A percentile compares a stretch with the other conserved stretches of the same genome.
These are phyloP conservation scores for Saturnia pavonia DNA, from an alignment of 2,888 invertebrate species.

Conservation along the genomic window DNA sequence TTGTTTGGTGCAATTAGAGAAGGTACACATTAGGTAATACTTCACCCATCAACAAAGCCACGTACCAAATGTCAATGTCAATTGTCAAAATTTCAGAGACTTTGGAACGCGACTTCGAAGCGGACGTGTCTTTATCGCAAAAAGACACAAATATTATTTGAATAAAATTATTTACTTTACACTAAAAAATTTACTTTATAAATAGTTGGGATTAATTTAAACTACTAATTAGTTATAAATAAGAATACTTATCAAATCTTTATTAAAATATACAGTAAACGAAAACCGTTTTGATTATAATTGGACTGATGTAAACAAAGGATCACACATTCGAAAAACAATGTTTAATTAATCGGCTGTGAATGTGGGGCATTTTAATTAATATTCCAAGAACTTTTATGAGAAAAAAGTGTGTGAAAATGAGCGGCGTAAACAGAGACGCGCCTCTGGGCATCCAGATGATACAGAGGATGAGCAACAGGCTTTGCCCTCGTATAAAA, in stretches of 20 bases:
- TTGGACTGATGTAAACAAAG: conserved; percentile 19
- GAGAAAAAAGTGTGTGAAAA: conserved; percentile 48
- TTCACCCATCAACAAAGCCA: conserved; percentile 6
- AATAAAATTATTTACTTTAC: not conserved
- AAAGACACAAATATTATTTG: not conserved
- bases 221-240: conserved; percentile 8
- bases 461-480: conserved; percentile 77
- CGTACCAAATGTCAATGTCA: conserved; percentile 10
- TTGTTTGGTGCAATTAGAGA: conserved; percentile 6
- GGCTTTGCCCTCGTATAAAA: conserved; percentile 82
- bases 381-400: conserved; percentile 13
- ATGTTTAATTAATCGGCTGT: conserved; percentile 14
- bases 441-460: conserved; percentile 85
- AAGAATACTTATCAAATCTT: not conserved
- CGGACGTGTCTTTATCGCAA: conserved; percentile 19
- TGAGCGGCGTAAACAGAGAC: conserved; percentile 81
- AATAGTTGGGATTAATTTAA: not conserved
- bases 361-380: conserved; percentile 18
- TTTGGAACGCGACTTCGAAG: conserved; percentile 17
- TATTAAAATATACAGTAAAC: conserved; percentile 6
- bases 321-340: conserved; percentile 13
- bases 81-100: conserved; percentile 7
- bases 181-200: not conserved
- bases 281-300: conserved; percentile 11
- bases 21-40: not conserved